These are phyloP conservation scores for Perccottus glenii DNA, from an alignment of 2,113 vertebrate species.

Conservation along the genomic window DNA sequence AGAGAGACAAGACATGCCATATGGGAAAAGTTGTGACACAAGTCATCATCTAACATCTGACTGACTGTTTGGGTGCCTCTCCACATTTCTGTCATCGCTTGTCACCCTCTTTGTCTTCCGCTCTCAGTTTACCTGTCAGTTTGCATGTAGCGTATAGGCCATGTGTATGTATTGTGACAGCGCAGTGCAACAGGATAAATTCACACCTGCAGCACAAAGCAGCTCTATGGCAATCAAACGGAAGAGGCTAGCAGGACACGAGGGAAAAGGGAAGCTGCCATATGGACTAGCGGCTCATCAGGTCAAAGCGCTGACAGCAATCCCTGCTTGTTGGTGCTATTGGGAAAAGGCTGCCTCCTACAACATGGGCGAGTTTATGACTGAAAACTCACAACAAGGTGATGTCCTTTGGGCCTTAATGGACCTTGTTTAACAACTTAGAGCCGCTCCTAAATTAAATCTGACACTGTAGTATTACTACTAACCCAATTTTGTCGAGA, in stretches of 20 bases:
- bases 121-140: conserved; percentile 27
- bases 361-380: not conserved
- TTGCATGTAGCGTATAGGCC: not conserved
- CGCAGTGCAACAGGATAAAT: not conserved
- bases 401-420: not conserved
- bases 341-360: conserved; percentile 7
- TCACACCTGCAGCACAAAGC: not conserved
- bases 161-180: conserved; percentile 19
- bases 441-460: not conserved
- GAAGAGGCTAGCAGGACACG: not conserved
- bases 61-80: conserved; percentile 21
- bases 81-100: conserved; percentile 10
- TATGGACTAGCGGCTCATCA: conserved; percentile 25
- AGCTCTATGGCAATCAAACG: not conserved
- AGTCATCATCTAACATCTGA: conserved; percentile 47
- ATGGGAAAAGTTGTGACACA: conserved; percentile 52
- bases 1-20: conserved; percentile 46
- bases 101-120: not conserved
- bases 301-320: conserved; percentile 28
- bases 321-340: conserved; percentile 21
- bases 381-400: conserved; percentile 13
- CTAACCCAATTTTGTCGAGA: not conserved
- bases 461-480: not conserved
- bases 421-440: not conserved
- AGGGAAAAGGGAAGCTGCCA: conserved; percentile 8